Percentiles rank a stretch among this genome's conserved stretches.
Conservation (phyloP, 2,888 invertebrate species). For the Nymphalis urticae region DNA sequence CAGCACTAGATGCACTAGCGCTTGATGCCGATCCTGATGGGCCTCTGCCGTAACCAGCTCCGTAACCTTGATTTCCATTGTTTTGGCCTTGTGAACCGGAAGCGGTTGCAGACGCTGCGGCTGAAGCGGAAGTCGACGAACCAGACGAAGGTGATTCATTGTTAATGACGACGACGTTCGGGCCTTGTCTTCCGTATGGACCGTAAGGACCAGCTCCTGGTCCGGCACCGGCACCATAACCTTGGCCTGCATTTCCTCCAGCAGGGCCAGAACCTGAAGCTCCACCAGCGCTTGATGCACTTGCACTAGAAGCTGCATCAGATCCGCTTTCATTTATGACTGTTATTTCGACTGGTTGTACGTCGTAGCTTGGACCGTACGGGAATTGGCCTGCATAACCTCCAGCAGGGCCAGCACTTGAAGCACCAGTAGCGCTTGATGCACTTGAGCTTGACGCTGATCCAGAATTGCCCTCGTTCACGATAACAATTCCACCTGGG, state of each 20-base stretch:
- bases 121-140: too few relatives aligned
- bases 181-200: neutral
- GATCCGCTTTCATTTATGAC: neutral
- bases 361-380: conserved; percentile 2
- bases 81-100: conserved; percentile 7
- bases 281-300: neutral
- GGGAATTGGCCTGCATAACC: too few relatives aligned
- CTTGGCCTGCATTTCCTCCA: too few relatives aligned
- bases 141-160: too few relatives aligned
- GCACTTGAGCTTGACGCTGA: too few relatives aligned
- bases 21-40: neutral
- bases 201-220: neutral
- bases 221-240: too few relatives aligned
- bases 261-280: neutral
- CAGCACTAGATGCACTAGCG: neutral
- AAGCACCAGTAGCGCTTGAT: conserved; percentile 2
- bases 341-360: too few relatives aligned
- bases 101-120: too few relatives aligned
- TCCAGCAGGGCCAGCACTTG: too few relatives aligned
- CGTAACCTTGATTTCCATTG: neutral
- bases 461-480: too few relatives aligned
- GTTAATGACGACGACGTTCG: too few relatives aligned
- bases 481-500: too few relatives aligned
- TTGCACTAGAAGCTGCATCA: conserved; percentile 14
- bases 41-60: neutral